These are phyloP conservation scores for Heliconius charithonia DNA, from an alignment of 2,888 invertebrate genomes.

Conservation along the genomic window DNA sequence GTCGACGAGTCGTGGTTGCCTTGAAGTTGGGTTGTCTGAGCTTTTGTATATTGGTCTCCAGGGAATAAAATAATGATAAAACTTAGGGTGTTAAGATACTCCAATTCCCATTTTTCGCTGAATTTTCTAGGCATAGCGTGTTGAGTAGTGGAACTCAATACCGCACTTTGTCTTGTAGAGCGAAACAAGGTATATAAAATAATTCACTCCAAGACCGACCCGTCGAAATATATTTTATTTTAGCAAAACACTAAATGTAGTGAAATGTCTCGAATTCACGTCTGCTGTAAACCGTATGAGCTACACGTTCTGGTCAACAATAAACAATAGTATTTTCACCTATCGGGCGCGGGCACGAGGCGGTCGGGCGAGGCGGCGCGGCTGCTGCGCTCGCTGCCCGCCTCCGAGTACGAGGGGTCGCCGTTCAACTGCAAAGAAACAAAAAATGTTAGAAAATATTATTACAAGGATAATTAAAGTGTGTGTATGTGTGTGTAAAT, in stretches of 20 bases:
- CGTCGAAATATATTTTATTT: neutral
- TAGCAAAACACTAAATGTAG: neutral
- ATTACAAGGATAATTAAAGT: no score
- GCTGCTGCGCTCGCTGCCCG: slow-evolving; percentile 82
- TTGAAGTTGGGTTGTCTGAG: no score
- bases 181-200: no score
- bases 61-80: no score
- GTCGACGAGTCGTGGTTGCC: neutral
- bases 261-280: neutral
- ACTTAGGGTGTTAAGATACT: no score
- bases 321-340: slow-evolving; percentile 19
- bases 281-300: neutral
- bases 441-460: neutral
- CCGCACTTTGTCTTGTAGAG: no score
- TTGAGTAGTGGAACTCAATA: no score
- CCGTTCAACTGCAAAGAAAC: slow-evolving; percentile 67
- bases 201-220: no score
- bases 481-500: no score
- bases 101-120: no score
- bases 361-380: slow-evolving; percentile 86
- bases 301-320: neutral
- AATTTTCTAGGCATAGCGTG: no score
- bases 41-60: no score
- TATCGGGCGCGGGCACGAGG: slow-evolving; percentile 78
- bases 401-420: slow-evolving; percentile 80